phyloP scores from a whole-genome alignment of 2,888 invertebrate genomes.

The Eledone cirrhosa region DNA sequence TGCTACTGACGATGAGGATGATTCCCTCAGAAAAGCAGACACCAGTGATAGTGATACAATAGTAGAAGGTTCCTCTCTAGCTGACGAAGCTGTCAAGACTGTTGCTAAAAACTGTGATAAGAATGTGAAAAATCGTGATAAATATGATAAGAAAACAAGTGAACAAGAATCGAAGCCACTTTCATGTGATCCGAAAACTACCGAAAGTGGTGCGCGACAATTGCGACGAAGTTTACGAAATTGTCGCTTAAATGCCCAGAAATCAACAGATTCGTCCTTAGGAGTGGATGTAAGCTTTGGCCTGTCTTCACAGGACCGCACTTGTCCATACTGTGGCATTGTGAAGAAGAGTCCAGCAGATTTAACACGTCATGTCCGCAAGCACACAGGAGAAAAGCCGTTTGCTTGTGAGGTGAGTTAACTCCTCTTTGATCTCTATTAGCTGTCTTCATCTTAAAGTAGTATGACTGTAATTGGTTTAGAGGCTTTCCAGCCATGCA shows the following conservation, averaged over 20 bases:
- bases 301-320: conserved; percentile 37
- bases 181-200: not conserved
- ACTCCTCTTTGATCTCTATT: not conserved
- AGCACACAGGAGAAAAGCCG: conserved; percentile 61
- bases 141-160: conserved; percentile 11
- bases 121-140: conserved; percentile 3
- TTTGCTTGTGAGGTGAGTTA: conserved; percentile 55
- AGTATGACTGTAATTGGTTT: too few species aligned
- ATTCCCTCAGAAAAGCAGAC: conserved; percentile 24
- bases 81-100: not conserved
- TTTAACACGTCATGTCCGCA: conserved; percentile 56
- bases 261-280: conserved; percentile 1
- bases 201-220: not conserved
- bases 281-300: conserved; percentile 17
- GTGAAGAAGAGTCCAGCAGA: conserved; percentile 60
- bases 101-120: conserved; percentile 24
- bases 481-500: too few species aligned
- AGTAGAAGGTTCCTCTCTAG: conserved; percentile 17
- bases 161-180: conserved; percentile 1
- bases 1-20: conserved; percentile 12
- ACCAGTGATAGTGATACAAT: conserved; percentile 24
- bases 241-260: conserved; percentile 23
- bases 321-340: conserved; percentile 60
- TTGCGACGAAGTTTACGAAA: conserved; percentile 17
- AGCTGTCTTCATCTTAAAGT: too few species aligned